Conservation (phyloP, 2,888 invertebrate species). For the Himalopsyche kuldschensis region DNA sequence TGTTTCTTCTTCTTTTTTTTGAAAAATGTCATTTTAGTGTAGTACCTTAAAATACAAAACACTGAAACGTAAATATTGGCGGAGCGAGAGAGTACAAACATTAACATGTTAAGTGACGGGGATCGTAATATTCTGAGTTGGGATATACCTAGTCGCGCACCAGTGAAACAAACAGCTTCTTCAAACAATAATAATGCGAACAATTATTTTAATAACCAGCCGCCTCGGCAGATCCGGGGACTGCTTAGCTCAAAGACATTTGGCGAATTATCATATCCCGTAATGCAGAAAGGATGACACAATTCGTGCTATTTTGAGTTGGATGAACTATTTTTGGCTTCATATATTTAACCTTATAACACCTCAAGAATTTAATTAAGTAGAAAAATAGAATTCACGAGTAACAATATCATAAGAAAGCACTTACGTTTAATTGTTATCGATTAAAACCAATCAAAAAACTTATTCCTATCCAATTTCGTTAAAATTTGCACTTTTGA, state of each 20-base stretch:
- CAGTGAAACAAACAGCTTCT: not conserved
- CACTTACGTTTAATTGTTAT: too few relatives aligned
- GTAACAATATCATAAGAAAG: too few relatives aligned
- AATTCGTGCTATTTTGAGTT: too few relatives aligned
- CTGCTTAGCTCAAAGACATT: not conserved
- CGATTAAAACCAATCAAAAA: too few relatives aligned
- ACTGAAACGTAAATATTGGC: not conserved
- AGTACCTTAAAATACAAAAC: not conserved
- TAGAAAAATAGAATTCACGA: too few relatives aligned
- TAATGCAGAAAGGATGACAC: too few relatives aligned
- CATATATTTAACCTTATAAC: too few relatives aligned
- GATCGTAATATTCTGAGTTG: not conserved
- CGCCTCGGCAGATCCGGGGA: not conserved
- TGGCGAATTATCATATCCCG: not conserved
- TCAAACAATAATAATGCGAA: not conserved
- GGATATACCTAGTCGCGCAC: not conserved
- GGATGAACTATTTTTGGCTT: too few relatives aligned
- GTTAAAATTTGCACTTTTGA: too few relatives aligned
- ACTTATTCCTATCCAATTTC: too few relatives aligned
- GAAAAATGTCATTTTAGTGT: not conserved
- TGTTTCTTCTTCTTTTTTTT: not conserved
- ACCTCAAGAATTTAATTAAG: too few relatives aligned
- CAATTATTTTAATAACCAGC: slow-evolving; percentile 7
- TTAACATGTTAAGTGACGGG: not conserved
- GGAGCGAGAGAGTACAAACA: not conserved